Evolutionary conservation across 2,113 vertebrate species (phyloP), one percentile per base, ranked within the genome.

Genomic region (Canis aureus): DNA sequence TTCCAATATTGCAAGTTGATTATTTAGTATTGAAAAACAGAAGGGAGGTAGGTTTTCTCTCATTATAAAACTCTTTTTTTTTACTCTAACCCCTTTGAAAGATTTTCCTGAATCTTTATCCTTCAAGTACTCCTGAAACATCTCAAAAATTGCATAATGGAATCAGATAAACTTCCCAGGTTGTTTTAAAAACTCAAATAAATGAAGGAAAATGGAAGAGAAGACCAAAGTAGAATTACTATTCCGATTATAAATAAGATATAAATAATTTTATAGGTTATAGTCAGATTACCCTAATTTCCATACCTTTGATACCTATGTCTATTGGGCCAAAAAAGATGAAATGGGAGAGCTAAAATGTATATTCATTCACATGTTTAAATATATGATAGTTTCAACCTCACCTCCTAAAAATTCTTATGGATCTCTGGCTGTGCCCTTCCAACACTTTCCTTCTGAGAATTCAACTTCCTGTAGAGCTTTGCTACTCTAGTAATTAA

Each of bases 371-470:
- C 74, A 73, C 19, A 55, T 35, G 23, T 78, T 95, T 83, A 76
- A 96, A 96, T 73, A 95, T 66, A 51, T 67, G 57, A 90, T 91
- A 8, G n/a, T 94, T 95, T 91, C 32, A 79, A 80, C 19, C 16
- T 83, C 27, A 35, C 27, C 49, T 89, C n/a, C 32, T 79, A 82
- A 62, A 91, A 95, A 60, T 67, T 78, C 29, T 49, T 5, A 23
- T 11, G 20, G 8, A 27, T 64, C 29, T 82, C 71, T 79, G 3
- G 78, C 11, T 53, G 1, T 87, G 19, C 10, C 22, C 29, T 91
- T 95, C 19, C 16, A 38, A 64, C 2, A 80, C 55, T 35, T 57
- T 11, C 16, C 17, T 73, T 55, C 71, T 86, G 57, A 89, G 23
- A 92, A 71, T 78, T 97, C 17, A 73, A 55, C 19, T 97, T 93